phyloP scores from a whole-genome alignment of 2,797 vertebrate genomes.

The Mastacembelus armatus region DNA sequence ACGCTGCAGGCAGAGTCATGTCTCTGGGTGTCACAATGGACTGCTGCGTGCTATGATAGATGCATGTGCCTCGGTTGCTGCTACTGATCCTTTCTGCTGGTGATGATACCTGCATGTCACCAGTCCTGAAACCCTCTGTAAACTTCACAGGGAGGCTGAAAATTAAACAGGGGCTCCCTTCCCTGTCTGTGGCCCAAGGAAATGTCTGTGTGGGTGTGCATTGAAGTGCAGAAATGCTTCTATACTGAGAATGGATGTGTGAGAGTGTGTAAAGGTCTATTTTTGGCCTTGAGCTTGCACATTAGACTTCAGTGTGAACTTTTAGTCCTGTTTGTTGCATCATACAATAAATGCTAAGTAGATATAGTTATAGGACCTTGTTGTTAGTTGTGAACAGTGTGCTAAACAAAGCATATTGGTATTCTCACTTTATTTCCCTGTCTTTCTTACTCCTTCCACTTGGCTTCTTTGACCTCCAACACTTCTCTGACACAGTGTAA shows the following conservation, averaged over 20 bases:
- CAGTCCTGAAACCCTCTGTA: constrained; percentile 61
- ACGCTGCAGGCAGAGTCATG: too few relatives aligned
- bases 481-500: constrained; percentile 47
- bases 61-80: constrained; percentile 26
- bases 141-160: constrained; percentile 82
- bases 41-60: constrained; percentile 30
- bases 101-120: constrained; percentile 57
- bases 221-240: constrained; percentile 15
- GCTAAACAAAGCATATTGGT: neutral
- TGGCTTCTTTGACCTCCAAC: too few relatives aligned
- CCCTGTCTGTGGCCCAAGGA: constrained; percentile 69
- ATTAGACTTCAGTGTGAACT: neutral
- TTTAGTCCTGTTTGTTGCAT: neutral
- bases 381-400: neutral
- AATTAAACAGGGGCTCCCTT: constrained; percentile 85
- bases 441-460: constrained; percentile 21
- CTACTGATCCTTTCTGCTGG: constrained; percentile 46
- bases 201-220: constrained; percentile 29
- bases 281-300: constrained; percentile 16
- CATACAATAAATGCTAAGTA: neutral
- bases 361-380: constrained; percentile 26
- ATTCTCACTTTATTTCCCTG: neutral
- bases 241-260: constrained; percentile 11
- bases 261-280: neutral
- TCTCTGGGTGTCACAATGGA: constrained; percentile 39